Conservation (phyloP, 1,140 invertebrate species). For the Diorhabda sublineata region DNA sequence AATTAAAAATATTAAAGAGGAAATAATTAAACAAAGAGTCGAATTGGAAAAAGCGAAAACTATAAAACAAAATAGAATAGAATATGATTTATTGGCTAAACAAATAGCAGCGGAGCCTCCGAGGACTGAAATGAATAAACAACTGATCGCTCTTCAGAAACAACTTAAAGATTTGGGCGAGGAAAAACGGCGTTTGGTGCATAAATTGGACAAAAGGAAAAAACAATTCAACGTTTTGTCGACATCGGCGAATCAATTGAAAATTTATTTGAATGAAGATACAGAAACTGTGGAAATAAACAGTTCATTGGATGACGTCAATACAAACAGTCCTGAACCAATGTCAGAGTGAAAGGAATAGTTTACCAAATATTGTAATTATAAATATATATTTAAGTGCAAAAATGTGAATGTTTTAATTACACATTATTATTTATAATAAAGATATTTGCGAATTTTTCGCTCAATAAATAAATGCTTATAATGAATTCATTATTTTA, state of each 20-base stretch:
- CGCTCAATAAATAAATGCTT: no score
- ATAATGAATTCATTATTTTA: no score
- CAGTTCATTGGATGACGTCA: conserved; percentile 14
- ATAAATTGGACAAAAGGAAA: conserved; percentile 12
- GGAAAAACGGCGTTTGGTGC: not conserved
- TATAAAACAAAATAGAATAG: conserved; percentile 79
- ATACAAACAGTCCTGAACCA: conserved; percentile 12
- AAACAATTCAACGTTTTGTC: conserved; percentile 20
- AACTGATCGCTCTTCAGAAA: conserved; percentile 10
- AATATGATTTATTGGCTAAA: conserved; percentile 84
- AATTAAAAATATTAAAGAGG: conserved; percentile 69
- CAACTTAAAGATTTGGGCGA: conserved; percentile 14
- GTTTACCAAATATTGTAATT: no score
- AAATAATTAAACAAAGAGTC: conserved; percentile 70
- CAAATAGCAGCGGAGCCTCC: conserved; percentile 28
- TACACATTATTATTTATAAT: no score
- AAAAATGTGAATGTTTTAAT: no score
- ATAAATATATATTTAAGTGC: no score
- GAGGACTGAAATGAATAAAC: conserved; percentile 20
- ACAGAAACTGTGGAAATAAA: conserved; percentile 9
- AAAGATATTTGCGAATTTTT: no score
- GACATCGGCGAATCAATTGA: conserved; percentile 15
- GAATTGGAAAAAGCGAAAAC: conserved; percentile 77
- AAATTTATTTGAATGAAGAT: conserved; percentile 7
- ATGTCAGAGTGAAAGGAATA: conserved; percentile 14